phyloP scores from a whole-genome alignment of 2,888 invertebrate genomes.

The Leptopilina myrica region DNA sequence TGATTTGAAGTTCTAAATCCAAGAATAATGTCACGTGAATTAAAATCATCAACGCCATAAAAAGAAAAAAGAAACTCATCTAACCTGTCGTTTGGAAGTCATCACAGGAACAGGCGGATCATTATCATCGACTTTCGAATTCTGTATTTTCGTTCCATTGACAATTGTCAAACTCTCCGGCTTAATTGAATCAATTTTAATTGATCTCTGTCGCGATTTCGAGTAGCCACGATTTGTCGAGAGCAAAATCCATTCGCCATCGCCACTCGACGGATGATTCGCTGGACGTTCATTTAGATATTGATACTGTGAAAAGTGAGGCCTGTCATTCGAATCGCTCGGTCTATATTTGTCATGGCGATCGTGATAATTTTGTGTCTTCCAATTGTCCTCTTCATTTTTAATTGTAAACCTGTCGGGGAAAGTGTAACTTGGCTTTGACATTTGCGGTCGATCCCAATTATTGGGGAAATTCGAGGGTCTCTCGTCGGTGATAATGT shows the following conservation, averaged over 20 bases:
- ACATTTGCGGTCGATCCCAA: conserved; percentile 66
- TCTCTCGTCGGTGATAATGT: conserved; percentile 80
- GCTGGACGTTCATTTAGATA: conserved; percentile 76
- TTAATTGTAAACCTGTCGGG: conserved; percentile 59
- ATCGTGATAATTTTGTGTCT: conserved; percentile 62
- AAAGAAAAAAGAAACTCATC: conserved; percentile 50
- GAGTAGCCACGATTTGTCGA: conserved; percentile 87
- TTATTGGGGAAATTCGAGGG: conserved; percentile 78
- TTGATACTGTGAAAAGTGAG: conserved; percentile 77
- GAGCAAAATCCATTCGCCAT: conserved; percentile 87
- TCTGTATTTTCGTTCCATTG: conserved; percentile 38
- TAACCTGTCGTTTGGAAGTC: conserved; percentile 75
- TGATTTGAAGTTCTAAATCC: too few relatives aligned
- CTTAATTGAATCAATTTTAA: conserved; percentile 69
- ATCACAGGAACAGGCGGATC: conserved; percentile 65
- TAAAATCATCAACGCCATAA: background rate
- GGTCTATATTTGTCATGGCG: conserved; percentile 60
- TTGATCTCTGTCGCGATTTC: conserved; percentile 74
- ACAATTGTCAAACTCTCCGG: conserved; percentile 49
- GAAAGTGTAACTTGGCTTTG: conserved; percentile 61
- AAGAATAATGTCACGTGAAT: background rate
- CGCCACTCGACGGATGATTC: conserved; percentile 82
- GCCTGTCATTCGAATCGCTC: conserved; percentile 59
- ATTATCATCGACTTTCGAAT: conserved; percentile 46
- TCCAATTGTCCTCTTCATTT: conserved; percentile 62